Conservation (phyloP, 2,113 vertebrate species). For the Hemichromis elongatus region DNA sequence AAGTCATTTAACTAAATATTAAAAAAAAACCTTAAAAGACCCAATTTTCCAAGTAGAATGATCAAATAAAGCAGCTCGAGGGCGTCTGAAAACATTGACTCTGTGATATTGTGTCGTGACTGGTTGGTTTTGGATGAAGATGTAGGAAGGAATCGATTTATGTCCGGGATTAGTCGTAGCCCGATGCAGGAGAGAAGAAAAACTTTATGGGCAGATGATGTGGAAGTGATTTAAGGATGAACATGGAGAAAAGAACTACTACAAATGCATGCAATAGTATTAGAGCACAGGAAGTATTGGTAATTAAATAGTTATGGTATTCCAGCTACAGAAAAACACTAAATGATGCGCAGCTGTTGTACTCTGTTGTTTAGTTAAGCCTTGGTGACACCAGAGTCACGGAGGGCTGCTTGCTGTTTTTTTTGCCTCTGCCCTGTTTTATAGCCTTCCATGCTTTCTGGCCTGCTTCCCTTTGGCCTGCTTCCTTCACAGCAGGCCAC, state of each 20-base stretch:
- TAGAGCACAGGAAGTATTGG: neutral
- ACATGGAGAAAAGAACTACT: neutral
- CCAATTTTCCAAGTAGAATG: neutral
- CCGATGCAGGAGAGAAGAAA: neutral
- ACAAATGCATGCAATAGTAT: neutral
- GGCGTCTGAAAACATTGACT: neutral
- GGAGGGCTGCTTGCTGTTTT: neutral
- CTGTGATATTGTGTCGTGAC: neutral
- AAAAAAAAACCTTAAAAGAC: neutral
- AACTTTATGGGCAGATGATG: neutral
- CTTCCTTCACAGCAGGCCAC: constrained; percentile 53
- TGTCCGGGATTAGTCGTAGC: neutral
- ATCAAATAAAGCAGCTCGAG: neutral
- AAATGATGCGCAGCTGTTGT: constrained; percentile 15
- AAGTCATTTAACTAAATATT: neutral
- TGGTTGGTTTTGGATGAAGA: neutral
- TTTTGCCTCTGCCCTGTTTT: constrained; percentile 26
- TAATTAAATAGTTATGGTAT: neutral
- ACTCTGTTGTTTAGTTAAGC: neutral
- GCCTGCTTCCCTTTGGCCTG: constrained; percentile 33
- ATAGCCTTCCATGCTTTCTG: constrained; percentile 39
- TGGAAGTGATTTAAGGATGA: neutral
- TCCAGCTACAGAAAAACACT: neutral
- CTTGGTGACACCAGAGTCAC: neutral
- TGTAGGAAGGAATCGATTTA: neutral